A percentile compares a stretch with the other conserved stretches of the same genome.
Evolutionary conservation across 2,888 invertebrate species (phyloP).

Genomic region (Ceriagrion tenellum): DNA sequence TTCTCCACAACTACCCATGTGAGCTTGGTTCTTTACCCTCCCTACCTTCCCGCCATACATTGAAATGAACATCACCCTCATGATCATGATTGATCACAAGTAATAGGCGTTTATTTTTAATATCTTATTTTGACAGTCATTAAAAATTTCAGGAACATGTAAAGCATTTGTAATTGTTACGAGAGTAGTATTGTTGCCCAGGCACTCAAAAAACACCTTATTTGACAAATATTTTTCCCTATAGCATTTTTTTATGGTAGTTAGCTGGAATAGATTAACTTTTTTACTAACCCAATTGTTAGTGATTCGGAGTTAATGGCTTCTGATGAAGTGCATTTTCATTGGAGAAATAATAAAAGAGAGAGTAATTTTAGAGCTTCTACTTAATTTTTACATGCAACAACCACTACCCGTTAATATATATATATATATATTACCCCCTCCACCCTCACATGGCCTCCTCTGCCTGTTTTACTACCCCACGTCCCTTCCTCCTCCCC

Average conservation of each 20-base stretch:
- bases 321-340: slow-evolving; percentile 57
- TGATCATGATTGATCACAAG: not conserved
- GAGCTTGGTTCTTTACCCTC: slow-evolving; percentile 47
- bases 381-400: slow-evolving; percentile 61
- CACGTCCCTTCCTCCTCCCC: not conserved
- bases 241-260: slow-evolving; percentile 54
- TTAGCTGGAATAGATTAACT: slow-evolving; percentile 53
- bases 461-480: slow-evolving; percentile 54
- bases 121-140: slow-evolving; percentile 14
- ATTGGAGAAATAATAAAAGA: slow-evolving; percentile 24
- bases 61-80: slow-evolving; percentile 33
- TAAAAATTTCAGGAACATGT: slow-evolving; percentile 19
- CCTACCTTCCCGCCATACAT: not conserved
- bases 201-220: slow-evolving; percentile 40
- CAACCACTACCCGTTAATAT: slow-evolving; percentile 35
- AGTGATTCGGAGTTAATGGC: slow-evolving; percentile 35
- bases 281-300: slow-evolving; percentile 44
- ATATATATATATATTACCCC: slow-evolving; percentile 17
- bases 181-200: slow-evolving; percentile 52
- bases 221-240: slow-evolving; percentile 52
- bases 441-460: slow-evolving; percentile 58
- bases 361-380: slow-evolving; percentile 59
- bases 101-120: slow-evolving; percentile 1
- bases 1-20: slow-evolving; percentile 60
- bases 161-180: slow-evolving; percentile 29